Evolutionary conservation across 1,140 invertebrate genomes (phyloP), one percentile per base, ranked within the genome.

Genomic region (Agrilus planipennis): DNA sequence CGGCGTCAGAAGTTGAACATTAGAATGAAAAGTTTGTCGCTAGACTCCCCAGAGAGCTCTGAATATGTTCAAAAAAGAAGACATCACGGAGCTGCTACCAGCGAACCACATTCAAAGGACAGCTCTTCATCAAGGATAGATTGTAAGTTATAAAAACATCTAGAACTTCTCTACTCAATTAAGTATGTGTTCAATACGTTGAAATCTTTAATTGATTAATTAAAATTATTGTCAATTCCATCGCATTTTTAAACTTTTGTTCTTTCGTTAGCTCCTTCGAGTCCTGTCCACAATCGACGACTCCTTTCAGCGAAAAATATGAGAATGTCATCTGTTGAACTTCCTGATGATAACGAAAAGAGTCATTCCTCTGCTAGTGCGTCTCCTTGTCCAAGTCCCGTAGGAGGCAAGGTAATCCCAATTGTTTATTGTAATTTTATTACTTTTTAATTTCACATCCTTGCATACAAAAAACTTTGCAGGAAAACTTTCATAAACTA

Each of bases 11-110:
- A 92, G 69, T 73, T 96, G 65, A 94, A 93, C 69, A 77, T 94
- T 63, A 77, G 92, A 54, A 95, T 95, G 91, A 96, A 96, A 75
- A 92, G 88, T 61, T 78, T 96, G 52, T 95, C 90, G 27, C 65
- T 96, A 73, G 92, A 96, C 63, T 92, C 89, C 9, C 89, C 90
- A 15, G 91, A 96, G 65, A 87, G 87, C 40, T 81, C 85, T 14
- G 87, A 91, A 64, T 83, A 87, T 54, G 73, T 75, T 28, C 81
- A 84, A 64, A 65, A 88, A 51, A 72, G 89, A 50, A 73, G 86
- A 53, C 68, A 45, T 60, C 69, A 29, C 61, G 69, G 34, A 48
- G 67, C 63, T 14, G 69, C 68, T 17, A 73, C 69, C 23, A 75
- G 74, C 53, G 76, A 73, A 53, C 76, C 73, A 30, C 58, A 61